Evolutionary conservation across 2,888 invertebrate genomes (phyloP), one percentile per base, ranked within the genome.

Genomic region (Frankliniella intonsa): DNA sequence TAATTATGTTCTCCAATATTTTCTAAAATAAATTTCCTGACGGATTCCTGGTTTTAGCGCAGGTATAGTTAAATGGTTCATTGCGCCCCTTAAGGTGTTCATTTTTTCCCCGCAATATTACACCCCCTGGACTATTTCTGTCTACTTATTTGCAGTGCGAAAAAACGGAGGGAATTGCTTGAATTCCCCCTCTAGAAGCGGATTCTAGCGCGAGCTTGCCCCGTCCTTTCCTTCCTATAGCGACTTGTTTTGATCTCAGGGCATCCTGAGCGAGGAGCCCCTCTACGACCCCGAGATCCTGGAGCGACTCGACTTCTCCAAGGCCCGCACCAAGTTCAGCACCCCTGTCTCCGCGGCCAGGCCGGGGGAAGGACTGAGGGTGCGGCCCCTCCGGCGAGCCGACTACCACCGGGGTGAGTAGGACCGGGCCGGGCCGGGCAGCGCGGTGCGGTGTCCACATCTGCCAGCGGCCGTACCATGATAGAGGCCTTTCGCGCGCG

Each of bases 191-290:
- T 55, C 14, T 14, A 17, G 17, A 5, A 55, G 17, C 14, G 55
- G 55, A 12, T 1, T 14, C 14, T 55, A 55, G 14, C 55, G 55
- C 55, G 19, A 5, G n/a, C 55, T 0, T 14, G 55, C 55, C 14
- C 14, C 55, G 17, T 55, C 14, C 14, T 51, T 11, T 55, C 55
- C 55, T 19, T 14, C 1, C 5, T 55, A 14, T 19, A 55, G 5
- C 55, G 55, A 19, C 19, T 55, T 19, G 14, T 19, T 55, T 14
- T 14, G 14, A 25, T 76, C 10, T 7, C 69, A 76, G 69, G 69
- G 69, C 69, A 76, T 76, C 69, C 69, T 76, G 22, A 76, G 69
- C 69, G 69, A 76, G 69, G 69, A 76, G 69, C 69, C 69, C 9
- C 69, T 76, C 10, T 76, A 76, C 69, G 69, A 76, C 69, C 69